Conservation (phyloP, 2,797 vertebrate genomes). For the Ctenosaura bakeri region DNA sequence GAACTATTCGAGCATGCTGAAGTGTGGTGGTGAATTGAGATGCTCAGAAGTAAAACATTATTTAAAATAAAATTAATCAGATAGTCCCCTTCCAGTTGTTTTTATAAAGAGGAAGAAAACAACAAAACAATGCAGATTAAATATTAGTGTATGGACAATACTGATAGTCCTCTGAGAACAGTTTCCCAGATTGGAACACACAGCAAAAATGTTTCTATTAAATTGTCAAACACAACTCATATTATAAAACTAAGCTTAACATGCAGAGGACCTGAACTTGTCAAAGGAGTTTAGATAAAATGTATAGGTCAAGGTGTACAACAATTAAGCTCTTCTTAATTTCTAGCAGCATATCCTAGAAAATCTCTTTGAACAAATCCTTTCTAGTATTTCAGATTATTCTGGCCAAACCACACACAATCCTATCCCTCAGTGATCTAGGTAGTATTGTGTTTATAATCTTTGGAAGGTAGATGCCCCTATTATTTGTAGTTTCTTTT, state of each 20-base stretch:
- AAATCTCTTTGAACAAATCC: constrained; percentile 16
- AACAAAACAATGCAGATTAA: background rate
- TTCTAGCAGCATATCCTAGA: background rate
- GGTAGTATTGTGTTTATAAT: constrained; percentile 1
- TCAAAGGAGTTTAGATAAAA: constrained; percentile 17
- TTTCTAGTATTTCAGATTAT: constrained; percentile 12
- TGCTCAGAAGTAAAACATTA: background rate
- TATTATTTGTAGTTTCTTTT: constrained; percentile 14
- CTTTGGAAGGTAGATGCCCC: background rate
- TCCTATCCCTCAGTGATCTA: background rate
- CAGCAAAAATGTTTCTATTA: background rate
- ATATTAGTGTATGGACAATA: background rate
- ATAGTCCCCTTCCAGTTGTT: background rate
- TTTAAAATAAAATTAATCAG: background rate
- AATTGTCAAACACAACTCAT: background rate
- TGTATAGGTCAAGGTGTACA: background rate
- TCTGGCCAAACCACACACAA: background rate
- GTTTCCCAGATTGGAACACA: background rate
- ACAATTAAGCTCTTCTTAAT: constrained; percentile 18
- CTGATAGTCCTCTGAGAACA: background rate
- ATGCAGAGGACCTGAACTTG: background rate
- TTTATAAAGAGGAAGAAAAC: background rate
- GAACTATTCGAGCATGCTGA: background rate
- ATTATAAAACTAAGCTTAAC: constrained; percentile 21
- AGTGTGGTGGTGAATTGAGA: background rate